A percentile compares a stretch with the other conserved stretches of the same genome.
These are phyloP conservation scores for Diadromus collaris DNA, from an alignment of 2,888 invertebrate genomes.

Conservation along the genomic window DNA sequence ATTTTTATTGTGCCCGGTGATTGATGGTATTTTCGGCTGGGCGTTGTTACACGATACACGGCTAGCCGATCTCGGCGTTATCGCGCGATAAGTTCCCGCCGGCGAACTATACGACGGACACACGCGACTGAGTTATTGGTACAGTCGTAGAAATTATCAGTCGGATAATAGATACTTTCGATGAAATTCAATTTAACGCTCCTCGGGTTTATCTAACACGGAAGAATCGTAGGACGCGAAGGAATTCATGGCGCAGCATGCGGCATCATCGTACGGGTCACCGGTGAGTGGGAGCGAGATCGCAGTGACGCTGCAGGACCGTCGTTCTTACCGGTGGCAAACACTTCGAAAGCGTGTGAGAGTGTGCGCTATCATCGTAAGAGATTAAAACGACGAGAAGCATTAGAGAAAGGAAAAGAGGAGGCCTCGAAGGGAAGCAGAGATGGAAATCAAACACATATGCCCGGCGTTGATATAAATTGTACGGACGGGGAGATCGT, in stretches of 20 bases:
- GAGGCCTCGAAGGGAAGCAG: neutral
- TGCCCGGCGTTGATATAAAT: conserved; percentile 58
- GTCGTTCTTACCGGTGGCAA: conserved; percentile 36
- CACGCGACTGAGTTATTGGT: neutral
- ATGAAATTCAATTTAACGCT: conserved; percentile 26
- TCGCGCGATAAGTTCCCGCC: neutral
- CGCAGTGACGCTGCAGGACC: conserved; percentile 33
- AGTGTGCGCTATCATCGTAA: conserved; percentile 30
- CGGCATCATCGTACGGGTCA: conserved; percentile 22
- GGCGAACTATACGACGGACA: neutral
- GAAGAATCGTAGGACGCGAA: conserved; percentile 13
- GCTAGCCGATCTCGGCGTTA: neutral
- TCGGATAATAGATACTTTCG: conserved; percentile 24
- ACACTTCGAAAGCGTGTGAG: conserved; percentile 12
- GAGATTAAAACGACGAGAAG: conserved; percentile 43
- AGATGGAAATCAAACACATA: conserved; percentile 8
- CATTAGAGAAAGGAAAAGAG: conserved; percentile 29
- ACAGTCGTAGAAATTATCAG: conserved; percentile 12
- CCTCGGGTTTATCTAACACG: conserved; percentile 2
- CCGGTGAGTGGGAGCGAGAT: conserved; percentile 22
- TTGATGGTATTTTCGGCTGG: conserved; percentile 34
- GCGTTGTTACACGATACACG: neutral
- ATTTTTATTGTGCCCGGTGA: conserved; percentile 43
- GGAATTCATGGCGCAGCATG: conserved; percentile 20
- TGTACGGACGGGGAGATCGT: conserved; percentile 53